These are phyloP conservation scores for Enteromius argenteus DNA, from an alignment of 2,797 vertebrate genomes.

Conservation along the genomic window DNA sequence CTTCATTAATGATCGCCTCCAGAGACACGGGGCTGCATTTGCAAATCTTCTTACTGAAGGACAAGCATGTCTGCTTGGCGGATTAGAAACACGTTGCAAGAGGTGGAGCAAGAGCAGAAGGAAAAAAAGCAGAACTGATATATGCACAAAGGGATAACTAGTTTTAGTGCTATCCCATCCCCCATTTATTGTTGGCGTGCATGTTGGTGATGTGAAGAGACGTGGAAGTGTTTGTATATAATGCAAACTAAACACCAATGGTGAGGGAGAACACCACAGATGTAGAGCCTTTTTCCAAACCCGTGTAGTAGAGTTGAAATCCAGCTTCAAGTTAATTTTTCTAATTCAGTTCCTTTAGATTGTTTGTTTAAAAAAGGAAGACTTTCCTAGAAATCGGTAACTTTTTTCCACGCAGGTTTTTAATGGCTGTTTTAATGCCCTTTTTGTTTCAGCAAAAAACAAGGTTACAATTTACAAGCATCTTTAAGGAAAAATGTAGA, in stretches of 20 bases:
- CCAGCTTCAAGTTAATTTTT: background rate
- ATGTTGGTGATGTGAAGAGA: background rate
- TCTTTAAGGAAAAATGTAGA: background rate
- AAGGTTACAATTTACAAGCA: background rate
- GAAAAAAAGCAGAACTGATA: slow-evolving; percentile 40
- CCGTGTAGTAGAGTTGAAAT: background rate
- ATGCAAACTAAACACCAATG: background rate
- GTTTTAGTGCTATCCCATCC: slow-evolving; percentile 68
- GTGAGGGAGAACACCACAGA: background rate
- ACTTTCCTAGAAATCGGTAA: background rate
- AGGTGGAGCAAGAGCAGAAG: slow-evolving; percentile 23
- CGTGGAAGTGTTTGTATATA: slow-evolving; percentile 7
- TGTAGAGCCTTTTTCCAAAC: background rate
- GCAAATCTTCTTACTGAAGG: slow-evolving; percentile 85
- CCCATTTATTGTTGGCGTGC: slow-evolving; percentile 65
- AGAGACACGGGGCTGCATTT: slow-evolving; percentile 84
- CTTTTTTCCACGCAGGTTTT: background rate
- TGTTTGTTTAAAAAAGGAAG: background rate
- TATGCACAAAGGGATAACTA: slow-evolving; percentile 65
- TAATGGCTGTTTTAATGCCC: no score
- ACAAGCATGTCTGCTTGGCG: slow-evolving; percentile 80
- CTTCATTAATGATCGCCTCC: slow-evolving; percentile 86
- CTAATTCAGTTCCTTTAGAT: background rate
- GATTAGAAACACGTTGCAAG: slow-evolving; percentile 76
- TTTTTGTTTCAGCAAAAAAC: background rate